Percentiles rank a stretch among this genome's conserved stretches.
phyloP scores from a whole-genome alignment of 1,140 invertebrate species.

The Wasmannia auropunctata region DNA sequence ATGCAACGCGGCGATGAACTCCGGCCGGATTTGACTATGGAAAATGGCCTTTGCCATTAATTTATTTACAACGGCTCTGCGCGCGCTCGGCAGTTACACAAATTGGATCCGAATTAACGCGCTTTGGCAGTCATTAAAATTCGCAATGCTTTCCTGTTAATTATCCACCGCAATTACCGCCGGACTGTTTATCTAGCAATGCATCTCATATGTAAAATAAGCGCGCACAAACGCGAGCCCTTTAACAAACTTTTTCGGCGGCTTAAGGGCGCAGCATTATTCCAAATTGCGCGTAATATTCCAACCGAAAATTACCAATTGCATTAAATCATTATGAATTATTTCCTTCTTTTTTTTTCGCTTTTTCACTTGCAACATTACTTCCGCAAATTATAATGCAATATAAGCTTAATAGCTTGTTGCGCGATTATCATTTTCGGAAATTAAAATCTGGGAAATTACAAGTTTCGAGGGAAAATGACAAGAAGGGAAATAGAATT shows the following conservation, averaged over 20 bases:
- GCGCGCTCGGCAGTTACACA: slow-evolving; percentile 32
- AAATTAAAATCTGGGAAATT: slow-evolving; percentile 4
- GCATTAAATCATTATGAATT: not conserved
- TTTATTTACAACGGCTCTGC: not conserved
- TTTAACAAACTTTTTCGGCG: slow-evolving; percentile 8
- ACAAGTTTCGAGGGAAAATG: not conserved
- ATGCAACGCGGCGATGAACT: slow-evolving; percentile 40
- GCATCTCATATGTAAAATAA: not conserved
- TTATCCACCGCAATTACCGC: slow-evolving; percentile 17
- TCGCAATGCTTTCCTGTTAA: slow-evolving; percentile 19
- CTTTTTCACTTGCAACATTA: not conserved
- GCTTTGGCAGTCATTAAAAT: slow-evolving; percentile 46
- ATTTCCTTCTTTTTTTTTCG: not conserved
- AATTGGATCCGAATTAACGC: slow-evolving; percentile 40
- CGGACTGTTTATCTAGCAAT: not conserved
- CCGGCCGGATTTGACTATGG: not conserved
- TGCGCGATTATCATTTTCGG: not conserved
- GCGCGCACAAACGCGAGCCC: not conserved
- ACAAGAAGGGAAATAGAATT: not conserved
- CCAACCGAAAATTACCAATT: not conserved
- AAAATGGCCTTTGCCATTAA: slow-evolving; percentile 22
- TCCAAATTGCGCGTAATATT: slow-evolving; percentile 1
- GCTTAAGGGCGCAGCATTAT: not conserved
- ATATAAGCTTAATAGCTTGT: not conserved
- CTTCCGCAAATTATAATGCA: slow-evolving; percentile 2